These are phyloP conservation scores for Meganola albula DNA, from an alignment of 2,888 invertebrate genomes.

Conservation along the genomic window DNA sequence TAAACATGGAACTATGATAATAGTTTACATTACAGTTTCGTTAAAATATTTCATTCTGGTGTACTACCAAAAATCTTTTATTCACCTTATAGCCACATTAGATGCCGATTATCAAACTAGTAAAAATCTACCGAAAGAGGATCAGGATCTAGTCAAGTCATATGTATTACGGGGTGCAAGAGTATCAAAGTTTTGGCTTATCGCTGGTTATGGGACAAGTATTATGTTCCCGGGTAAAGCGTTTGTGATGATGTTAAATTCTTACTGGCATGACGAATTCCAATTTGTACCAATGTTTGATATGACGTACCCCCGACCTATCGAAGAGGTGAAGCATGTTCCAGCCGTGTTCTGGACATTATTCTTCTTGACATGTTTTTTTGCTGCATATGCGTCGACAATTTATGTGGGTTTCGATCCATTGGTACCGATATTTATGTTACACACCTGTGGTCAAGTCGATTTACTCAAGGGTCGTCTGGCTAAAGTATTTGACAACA, in stretches of 20 bases:
- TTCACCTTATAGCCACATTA: constrained; percentile 33
- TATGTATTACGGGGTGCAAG: constrained; percentile 37
- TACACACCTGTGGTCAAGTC: constrained; percentile 55
- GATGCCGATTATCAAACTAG: constrained; percentile 42
- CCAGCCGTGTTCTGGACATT: constrained; percentile 27
- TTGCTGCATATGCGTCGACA: constrained; percentile 34
- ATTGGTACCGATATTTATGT: constrained; percentile 52
- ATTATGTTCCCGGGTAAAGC: constrained; percentile 46
- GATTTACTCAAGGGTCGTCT: constrained; percentile 44
- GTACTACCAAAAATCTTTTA: constrained; percentile 31
- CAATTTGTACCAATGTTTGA: constrained; percentile 45
- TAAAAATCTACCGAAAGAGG: constrained; percentile 28
- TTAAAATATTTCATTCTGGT: constrained; percentile 44
- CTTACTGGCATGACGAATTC: constrained; percentile 34
- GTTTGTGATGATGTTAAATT: constrained; percentile 37
- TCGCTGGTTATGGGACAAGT: constrained; percentile 30
- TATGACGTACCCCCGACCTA: constrained; percentile 34
- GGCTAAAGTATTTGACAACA: constrained; percentile 31
- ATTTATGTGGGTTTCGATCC: constrained; percentile 57
- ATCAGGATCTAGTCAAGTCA: constrained; percentile 34
- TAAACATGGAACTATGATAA: constrained; percentile 42
- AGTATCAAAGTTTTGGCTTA: constrained; percentile 43
- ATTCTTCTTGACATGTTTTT: constrained; percentile 29
- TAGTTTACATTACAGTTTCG: constrained; percentile 38
- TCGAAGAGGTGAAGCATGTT: constrained; percentile 37